Base-by-base conservation (phyloP, 2,888 invertebrate species). In the Pollenia angustigena region DNA sequence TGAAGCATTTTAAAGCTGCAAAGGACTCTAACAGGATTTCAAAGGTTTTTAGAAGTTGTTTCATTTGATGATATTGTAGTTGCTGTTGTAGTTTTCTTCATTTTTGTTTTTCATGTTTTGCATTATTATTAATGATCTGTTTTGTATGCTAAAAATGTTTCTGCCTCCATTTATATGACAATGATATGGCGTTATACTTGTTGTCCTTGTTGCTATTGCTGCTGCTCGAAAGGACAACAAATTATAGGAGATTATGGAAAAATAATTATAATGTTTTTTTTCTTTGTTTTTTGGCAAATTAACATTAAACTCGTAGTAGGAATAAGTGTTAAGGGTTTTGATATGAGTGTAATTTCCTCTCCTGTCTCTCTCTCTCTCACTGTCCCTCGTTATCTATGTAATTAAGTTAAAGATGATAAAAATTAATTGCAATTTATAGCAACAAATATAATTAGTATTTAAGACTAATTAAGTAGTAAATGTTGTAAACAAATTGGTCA, bases 91-190 rank as follows among this genome's bases (percentile, higher is more conserved):
- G 44, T 56, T 23, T 42, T 56, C n/a, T 9, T 44, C 40, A 18
- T 44, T 54, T 12, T 66, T 4, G 42, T 69, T 50, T 58, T 58
- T 46, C 11, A 14, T 48, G 32, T 64, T 69, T 74, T 75, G 64
- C 71, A 76, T 76, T 83, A 81, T 87, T 81, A 87, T 87, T 81
- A 87, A 87, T 87, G 84, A 84, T 83, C 75, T 80, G 64, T 83
- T 80, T 83, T 80, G 80, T 80, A 83, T 86, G 68, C 85, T 72
- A 85, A 81, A 85, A 72, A 69, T 81, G 58, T 78, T 58, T 52
- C 62, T 48, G 74, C 62, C 52, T 48, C 2, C 42, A 23, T 76
- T 62, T 62, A 48, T 18, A 75, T 16, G 42, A 64, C 82, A 71
- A 78, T 42, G 62, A 64, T 71, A 46, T 72, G 23, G 54, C 40